Conservation (phyloP, 92 coral and sea anemone genomes). For the Palythoa grandis region DNA sequence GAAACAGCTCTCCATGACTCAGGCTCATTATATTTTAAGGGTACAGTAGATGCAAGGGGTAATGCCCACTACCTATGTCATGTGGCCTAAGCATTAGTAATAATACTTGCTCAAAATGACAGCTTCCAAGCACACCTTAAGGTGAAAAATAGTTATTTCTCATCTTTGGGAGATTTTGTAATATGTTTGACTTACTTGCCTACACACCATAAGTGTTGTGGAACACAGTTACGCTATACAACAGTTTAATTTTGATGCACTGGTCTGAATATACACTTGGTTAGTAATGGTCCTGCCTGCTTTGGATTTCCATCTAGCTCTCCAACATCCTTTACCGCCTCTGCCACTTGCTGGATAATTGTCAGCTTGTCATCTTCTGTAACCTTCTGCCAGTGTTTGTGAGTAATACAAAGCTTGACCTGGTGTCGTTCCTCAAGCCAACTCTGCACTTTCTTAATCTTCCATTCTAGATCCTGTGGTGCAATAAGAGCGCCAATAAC, state of each 20-base stretch:
- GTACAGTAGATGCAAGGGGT: too few relatives aligned
- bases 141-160: too few relatives aligned
- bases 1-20: too few relatives aligned
- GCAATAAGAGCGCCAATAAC: slow-evolving; percentile 63
- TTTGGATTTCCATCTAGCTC: slow-evolving; percentile 66
- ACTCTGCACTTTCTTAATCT: slow-evolving; percentile 54
- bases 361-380: slow-evolving; percentile 51
- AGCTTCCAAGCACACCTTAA: too few relatives aligned
- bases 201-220: too few relatives aligned
- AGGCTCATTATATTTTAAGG: too few relatives aligned
- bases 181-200: too few relatives aligned
- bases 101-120: too few relatives aligned
- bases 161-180: too few relatives aligned
- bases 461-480: slow-evolving; percentile 73
- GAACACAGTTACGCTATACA: background rate
- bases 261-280: slow-evolving; percentile 61
- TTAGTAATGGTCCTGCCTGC: slow-evolving; percentile 47
- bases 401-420: slow-evolving; percentile 59
- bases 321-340: slow-evolving; percentile 60
- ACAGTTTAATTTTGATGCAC: slow-evolving; percentile 25
- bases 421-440: slow-evolving; percentile 55
- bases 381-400: slow-evolving; percentile 68
- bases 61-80: too few relatives aligned
- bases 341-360: slow-evolving; percentile 52
- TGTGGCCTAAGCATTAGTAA: too few relatives aligned